These are phyloP conservation scores for Hedychridium roseum DNA, from an alignment of 2,888 invertebrate genomes.

Conservation along the genomic window DNA sequence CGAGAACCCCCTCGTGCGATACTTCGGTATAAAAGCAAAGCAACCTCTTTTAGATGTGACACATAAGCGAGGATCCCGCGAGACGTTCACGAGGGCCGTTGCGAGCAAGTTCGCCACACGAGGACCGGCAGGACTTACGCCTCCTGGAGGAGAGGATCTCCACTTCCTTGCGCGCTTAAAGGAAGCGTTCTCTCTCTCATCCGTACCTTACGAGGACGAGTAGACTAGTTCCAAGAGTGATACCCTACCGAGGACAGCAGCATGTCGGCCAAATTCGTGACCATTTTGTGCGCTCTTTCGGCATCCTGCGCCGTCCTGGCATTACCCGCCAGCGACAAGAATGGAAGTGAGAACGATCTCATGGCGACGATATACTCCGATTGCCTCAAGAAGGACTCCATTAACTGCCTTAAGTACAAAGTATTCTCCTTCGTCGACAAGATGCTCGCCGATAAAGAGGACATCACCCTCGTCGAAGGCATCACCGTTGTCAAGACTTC, in stretches of 20 bases:
- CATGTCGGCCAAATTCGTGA: constrained; percentile 40
- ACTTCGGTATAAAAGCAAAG: constrained; percentile 63
- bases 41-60: constrained; percentile 62
- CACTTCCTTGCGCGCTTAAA: no score
- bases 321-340: constrained; percentile 76
- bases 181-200: neutral
- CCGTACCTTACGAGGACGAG: neutral
- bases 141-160: constrained; percentile 2
- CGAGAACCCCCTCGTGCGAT: constrained; percentile 53
- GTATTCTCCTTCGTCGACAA: constrained; percentile 88
- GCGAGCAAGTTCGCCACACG: constrained; percentile 17
- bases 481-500: constrained; percentile 82
- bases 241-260: constrained; percentile 4
- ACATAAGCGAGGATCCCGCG: constrained; percentile 55
- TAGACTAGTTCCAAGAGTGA: neutral
- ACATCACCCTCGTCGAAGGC: constrained; percentile 81
- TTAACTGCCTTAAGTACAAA: constrained; percentile 86
- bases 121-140: constrained; percentile 2
- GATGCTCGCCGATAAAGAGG: constrained; percentile 81
- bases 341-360: constrained; percentile 76
- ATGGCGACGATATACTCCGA: constrained; percentile 80
- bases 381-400: constrained; percentile 83
- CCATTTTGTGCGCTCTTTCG: constrained; percentile 38
- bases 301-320: constrained; percentile 66
- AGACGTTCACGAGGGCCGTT: constrained; percentile 24